phyloP scores from a whole-genome alignment of 2,888 invertebrate genomes.

The Trypoxylon attenuatum region DNA sequence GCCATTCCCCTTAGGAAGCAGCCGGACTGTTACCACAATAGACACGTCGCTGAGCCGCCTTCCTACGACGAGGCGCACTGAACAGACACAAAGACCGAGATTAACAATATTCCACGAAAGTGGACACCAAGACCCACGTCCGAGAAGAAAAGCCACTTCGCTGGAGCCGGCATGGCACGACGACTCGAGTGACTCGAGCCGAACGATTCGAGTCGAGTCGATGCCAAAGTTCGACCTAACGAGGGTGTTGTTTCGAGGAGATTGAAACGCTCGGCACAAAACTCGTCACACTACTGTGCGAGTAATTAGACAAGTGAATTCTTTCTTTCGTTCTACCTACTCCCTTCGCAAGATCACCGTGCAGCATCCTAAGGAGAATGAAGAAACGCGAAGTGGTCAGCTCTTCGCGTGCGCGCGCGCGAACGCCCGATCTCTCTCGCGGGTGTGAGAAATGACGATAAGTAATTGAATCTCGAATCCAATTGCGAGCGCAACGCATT shows the following conservation, averaged over 20 bases:
- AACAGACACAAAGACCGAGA: constrained; percentile 40
- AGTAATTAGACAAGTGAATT: neutral
- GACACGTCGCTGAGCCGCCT: constrained; percentile 39
- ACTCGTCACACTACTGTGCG: too few relatives aligned
- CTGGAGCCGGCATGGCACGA: neutral
- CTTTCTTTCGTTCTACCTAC: neutral
- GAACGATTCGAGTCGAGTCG: neutral
- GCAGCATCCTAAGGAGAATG: neutral
- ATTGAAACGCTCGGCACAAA: constrained; percentile 1
- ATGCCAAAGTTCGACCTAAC: neutral
- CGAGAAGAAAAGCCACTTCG: constrained; percentile 10
- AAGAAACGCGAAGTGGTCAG: too few relatives aligned
- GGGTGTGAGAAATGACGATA: neutral
- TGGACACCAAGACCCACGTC: neutral
- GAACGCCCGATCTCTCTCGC: neutral
- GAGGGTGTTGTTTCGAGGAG: neutral
- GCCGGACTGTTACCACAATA: constrained; percentile 40
- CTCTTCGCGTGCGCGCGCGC: too few relatives aligned
- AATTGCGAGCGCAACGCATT: neutral
- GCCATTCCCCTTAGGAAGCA: constrained; percentile 25
- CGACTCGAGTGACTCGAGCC: neutral
- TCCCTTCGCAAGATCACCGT: neutral
- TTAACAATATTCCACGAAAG: constrained; percentile 51
- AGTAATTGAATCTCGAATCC: neutral
- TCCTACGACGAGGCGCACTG: constrained; percentile 39